Evolutionary conservation across 2,113 vertebrate species (phyloP).

Genomic region (Leucopternis melanops): DNA sequence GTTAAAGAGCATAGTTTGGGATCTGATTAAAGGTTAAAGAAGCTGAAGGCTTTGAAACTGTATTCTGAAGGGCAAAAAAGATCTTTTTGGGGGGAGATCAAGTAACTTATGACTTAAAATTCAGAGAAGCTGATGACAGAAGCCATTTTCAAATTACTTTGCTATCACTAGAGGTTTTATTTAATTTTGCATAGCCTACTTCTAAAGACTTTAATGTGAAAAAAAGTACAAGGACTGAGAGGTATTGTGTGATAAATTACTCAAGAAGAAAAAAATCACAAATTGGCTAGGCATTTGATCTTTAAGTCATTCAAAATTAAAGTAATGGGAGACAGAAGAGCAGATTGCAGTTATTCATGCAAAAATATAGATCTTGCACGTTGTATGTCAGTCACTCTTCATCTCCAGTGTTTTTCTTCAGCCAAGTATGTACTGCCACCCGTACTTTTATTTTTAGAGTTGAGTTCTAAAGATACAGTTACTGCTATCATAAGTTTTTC

Average conservation of each 20-base stretch:
- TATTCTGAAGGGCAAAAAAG: slow-evolving; percentile 4
- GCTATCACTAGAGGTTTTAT: not conserved
- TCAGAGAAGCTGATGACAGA: slow-evolving; percentile 50
- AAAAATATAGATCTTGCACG: not conserved
- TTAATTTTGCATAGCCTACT: slow-evolving; percentile 32
- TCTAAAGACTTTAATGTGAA: not conserved
- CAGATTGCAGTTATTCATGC: not conserved
- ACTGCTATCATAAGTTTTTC: not conserved
- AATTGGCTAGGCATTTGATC: not conserved
- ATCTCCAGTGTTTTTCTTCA: not conserved
- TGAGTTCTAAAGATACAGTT: not conserved
- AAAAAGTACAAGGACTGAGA: not conserved
- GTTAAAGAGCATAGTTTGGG: not conserved
- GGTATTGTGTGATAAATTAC: not conserved
- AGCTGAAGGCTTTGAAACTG: slow-evolving; percentile 27
- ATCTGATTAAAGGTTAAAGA: slow-evolving; percentile 45
- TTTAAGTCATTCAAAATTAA: not conserved
- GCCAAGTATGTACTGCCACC: slow-evolving; percentile 25
- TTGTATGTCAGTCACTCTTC: not conserved
- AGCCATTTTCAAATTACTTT: slow-evolving; percentile 68
- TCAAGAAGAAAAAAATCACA: not conserved
- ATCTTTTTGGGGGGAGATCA: not conserved
- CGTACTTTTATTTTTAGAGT: slow-evolving; percentile 47
- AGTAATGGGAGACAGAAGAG: not conserved
- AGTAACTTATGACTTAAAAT: slow-evolving; percentile 59